A percentile compares a stretch with the other conserved stretches of the same genome.
Evolutionary conservation across 2,113 vertebrate species (phyloP).

Genomic region (Hepsetus odoe): DNA sequence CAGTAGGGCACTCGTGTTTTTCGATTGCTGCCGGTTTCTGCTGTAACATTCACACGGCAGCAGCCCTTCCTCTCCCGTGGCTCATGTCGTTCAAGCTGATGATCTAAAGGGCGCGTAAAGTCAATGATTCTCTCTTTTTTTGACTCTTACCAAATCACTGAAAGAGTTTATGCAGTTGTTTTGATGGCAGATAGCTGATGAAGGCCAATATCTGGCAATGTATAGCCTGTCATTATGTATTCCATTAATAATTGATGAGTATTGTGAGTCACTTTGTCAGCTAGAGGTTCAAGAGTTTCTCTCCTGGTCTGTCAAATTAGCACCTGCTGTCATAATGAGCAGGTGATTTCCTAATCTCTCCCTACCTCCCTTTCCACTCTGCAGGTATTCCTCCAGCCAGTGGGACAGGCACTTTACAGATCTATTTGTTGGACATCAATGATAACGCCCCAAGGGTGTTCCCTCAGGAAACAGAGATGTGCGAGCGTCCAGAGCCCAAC

Average conservation of each 20-base stretch:
- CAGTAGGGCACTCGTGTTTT: slow-evolving; percentile 26
- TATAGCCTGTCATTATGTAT: slow-evolving; percentile 17
- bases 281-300: slow-evolving; percentile 14
- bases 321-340: neutral
- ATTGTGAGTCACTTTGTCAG: neutral
- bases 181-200: slow-evolving; percentile 6
- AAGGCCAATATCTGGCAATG: slow-evolving; percentile 10
- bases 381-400: slow-evolving; percentile 89
- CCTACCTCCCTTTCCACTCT: neutral
- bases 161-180: neutral
- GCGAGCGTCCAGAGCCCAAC: slow-evolving; percentile 88
- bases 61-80: slow-evolving; percentile 17
- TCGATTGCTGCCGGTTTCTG: neutral
- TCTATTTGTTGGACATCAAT: slow-evolving; percentile 92
- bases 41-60: slow-evolving; percentile 21
- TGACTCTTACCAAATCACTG: neutral
- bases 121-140: slow-evolving; percentile 22
- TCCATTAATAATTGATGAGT: slow-evolving; percentile 18
- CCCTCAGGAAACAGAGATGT: slow-evolving; percentile 92
- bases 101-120: slow-evolving; percentile 28
- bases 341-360: slow-evolving; percentile 6
- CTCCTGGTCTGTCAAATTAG: neutral
- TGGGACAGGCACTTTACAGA: slow-evolving; percentile 93
- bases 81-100: slow-evolving; percentile 24
- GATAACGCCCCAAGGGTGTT: slow-evolving; percentile 93